Evolutionary conservation across 2,797 vertebrate species (phyloP), one percentile per base, ranked within the genome.

Genomic region (Dendrocincla tyrannina): DNA sequence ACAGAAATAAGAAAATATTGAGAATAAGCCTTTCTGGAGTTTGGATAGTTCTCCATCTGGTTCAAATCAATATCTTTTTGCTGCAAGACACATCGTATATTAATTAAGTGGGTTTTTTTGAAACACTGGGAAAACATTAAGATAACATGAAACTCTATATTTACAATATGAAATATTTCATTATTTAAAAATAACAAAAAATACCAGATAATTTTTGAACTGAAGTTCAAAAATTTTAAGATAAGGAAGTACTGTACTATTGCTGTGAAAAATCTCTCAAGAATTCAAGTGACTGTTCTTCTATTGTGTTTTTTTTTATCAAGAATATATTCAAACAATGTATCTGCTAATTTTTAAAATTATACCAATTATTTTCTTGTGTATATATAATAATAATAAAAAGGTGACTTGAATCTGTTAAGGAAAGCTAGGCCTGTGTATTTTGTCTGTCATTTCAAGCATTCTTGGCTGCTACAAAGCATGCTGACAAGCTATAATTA

Each of bases 11-110:
- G 62, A 82, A 64, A 62, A n/a, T 35, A 78, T n/a, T 92, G 49
- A 93, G 70, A 80, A 81, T 32, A 25, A 94, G 4, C 41, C 17
- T 80, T 88, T 82, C 64, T 78, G 30, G 32, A 85, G 18, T 58
- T 64, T 32, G 17, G 30, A 68, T 70, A 50, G 18, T 80, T 93
- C 95, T 94, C 50, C 66, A 52, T 86, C 30, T 62, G 13, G 68
- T 92, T 95, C 70, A 95, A 95, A 96, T 96, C 96, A 95, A 42
- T 95, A 87, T 62, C 7, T 88, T 94, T 93, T 92, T 96, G 28
- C 80, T 94, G 72, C 76, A 95, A 95, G 17, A 18, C 73, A 91
- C 11, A 93, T 53, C 35, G 47, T 37, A 86, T 46, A 68, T 60
- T 56, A 46, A 74, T 70, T 80, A 88, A 86, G 9, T 23, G 5